phyloP scores from a whole-genome alignment of 2,113 vertebrate genomes.

The Coturnix japonica region DNA sequence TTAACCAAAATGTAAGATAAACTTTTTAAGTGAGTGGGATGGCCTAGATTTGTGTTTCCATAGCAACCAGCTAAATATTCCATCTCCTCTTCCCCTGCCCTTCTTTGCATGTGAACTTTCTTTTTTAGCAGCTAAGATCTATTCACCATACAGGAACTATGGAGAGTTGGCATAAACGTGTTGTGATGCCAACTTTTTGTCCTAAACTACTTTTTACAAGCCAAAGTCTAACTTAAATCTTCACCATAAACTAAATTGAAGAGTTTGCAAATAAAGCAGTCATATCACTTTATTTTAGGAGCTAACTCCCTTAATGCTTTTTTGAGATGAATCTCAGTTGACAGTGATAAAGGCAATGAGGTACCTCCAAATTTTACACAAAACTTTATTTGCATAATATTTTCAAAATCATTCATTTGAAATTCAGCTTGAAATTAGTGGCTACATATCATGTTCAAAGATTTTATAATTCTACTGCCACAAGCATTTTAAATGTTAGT shows the following conservation, averaged over 20 bases:
- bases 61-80: conserved; percentile 63
- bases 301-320: not conserved
- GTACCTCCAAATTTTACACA: not conserved
- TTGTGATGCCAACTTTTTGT: conserved; percentile 4
- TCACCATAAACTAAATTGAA: not conserved
- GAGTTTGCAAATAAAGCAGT: not conserved
- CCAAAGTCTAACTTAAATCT: conserved; percentile 4
- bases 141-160: not conserved
- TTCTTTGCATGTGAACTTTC: not conserved
- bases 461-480: not conserved
- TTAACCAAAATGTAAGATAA: conserved; percentile 48
- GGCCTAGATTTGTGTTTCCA: conserved; percentile 54
- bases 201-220: conserved; percentile 34
- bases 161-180: not conserved
- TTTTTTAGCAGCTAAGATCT: not conserved
- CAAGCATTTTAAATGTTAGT: not conserved
- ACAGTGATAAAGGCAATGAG: not conserved
- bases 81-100: conserved; percentile 41
- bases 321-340: not conserved
- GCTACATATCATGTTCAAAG: not conserved
- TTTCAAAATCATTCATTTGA: not conserved
- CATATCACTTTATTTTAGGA: not conserved
- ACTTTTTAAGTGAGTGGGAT: conserved; percentile 59
- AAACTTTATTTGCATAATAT: not conserved
- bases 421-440: not conserved